Base-by-base conservation (phyloP, 2,888 invertebrate genomes). In the Notocelia uddmanniana region DNA sequence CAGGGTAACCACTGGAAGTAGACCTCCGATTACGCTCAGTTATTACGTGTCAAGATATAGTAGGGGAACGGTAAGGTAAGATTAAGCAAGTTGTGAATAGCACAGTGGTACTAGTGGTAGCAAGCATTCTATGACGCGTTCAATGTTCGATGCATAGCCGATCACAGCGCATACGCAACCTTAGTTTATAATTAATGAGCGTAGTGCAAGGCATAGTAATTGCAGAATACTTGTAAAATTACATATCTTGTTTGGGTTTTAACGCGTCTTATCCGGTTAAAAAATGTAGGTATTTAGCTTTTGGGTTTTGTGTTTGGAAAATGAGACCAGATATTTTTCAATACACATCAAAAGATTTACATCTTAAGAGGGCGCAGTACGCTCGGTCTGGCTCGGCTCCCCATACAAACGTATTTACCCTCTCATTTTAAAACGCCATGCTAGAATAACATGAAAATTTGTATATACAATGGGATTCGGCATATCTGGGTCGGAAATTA, bases 71-170 rank as follows among this genome's bases (percentile, higher is more conserved):
- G 15, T 21, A 41, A 45, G 60, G 45, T 45, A 23, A 26, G n/a
- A 11, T 45, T 23, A 11, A 45, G 26, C 11, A 5, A 21, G 3
- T 45, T 45, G 18, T 37, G 52, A 45, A 45, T 45, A 45, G 13
- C n/a, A 8, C n/a, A n/a, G n/a, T n/a, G n/a, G n/a, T 45, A 45
- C n/a, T 45, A n/a, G n/a, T 45, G 54, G 37, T 64, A 64, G 37
- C 64, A 37, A 64, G 64, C 54, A 64, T 64, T 64, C 64, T 64
- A n/a, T 54, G 64, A 64, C 54, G 52, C 52, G n/a, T 52, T 64
- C 52, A 37, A 64, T 64, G 63, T 21, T 66, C 67, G 62, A 48
- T 50, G 68, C 60, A 72, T 72, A 68, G 57, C 26, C 62, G 57
- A 67, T 67, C 26, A 41, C 41, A 41, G 55, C 26, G 41, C 55